Evolutionary conservation across 1,140 invertebrate species (phyloP).

Genomic region (Achroia grisella): DNA sequence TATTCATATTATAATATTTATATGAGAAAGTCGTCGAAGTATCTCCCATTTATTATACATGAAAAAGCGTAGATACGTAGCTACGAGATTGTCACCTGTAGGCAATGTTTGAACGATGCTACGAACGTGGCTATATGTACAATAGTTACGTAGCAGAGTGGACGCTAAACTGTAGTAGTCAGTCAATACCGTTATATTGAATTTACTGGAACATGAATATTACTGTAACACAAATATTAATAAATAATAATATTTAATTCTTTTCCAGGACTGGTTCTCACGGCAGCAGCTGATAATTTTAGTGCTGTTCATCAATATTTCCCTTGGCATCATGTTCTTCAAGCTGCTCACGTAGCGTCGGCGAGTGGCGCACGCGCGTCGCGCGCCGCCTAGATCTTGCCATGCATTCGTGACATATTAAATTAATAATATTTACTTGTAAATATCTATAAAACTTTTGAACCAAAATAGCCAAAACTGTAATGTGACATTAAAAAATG

Average conservation of each 20-base stretch:
- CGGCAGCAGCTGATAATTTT: conserved; percentile 96
- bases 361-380: conserved; percentile 50
- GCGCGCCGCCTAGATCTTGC: conserved; percentile 2
- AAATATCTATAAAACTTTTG: conserved; percentile 38
- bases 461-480: conserved; percentile 29
- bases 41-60: too few species aligned
- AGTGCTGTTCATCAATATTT: conserved; percentile 96
- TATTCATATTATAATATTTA: too few species aligned
- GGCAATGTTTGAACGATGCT: too few species aligned
- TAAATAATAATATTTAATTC: not conserved
- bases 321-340: conserved; percentile 97
- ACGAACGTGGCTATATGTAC: too few species aligned
- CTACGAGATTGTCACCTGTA: too few species aligned
- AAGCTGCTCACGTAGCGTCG: conserved; percentile 92
- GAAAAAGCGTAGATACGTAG: too few species aligned
- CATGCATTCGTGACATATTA: conserved; percentile 15
- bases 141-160: too few species aligned
- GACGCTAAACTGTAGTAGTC: too few species aligned
- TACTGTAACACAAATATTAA: too few species aligned
- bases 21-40: too few species aligned
- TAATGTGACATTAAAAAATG: conserved; percentile 36
- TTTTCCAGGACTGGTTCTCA: conserved; percentile 96
- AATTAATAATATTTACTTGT: conserved; percentile 33
- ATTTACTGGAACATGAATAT: too few species aligned
- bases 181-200: too few species aligned